A percentile compares a stretch with the other conserved stretches of the same genome.
These are phyloP conservation scores for Crypturellus undulatus DNA, from an alignment of 2,113 vertebrate species.

Conservation along the genomic window DNA sequence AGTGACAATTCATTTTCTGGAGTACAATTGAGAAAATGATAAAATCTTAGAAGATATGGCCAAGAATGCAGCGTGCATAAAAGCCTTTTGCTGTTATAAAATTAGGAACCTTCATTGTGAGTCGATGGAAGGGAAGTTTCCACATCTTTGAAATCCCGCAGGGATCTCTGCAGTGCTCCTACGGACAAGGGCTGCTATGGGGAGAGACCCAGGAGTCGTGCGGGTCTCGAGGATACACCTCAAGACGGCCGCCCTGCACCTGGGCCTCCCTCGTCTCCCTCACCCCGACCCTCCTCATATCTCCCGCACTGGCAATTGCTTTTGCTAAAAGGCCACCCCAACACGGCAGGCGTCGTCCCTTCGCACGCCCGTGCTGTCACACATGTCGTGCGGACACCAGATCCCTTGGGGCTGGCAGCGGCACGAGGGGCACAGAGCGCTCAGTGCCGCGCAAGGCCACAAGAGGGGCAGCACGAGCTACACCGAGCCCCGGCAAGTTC, in stretches of 20 bases:
- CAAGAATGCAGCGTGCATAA: not conserved
- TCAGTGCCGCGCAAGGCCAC: too few species aligned
- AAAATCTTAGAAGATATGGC: not conserved
- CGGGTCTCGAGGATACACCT: not conserved
- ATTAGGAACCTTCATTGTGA: not conserved
- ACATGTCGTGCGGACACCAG: too few species aligned
- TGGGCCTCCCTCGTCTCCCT: not conserved
- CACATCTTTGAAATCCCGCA: not conserved
- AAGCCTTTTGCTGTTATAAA: not conserved
- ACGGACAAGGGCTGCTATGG: not conserved
- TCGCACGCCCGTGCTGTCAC: too few species aligned
- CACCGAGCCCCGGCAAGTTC: slow-evolving; percentile 66
- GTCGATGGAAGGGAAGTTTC: not conserved
- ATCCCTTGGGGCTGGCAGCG: too few species aligned
- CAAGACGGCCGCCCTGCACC: not conserved
- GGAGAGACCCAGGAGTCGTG: not conserved
- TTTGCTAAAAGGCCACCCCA: not conserved
- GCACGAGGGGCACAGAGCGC: too few species aligned
- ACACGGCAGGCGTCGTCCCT: too few species aligned
- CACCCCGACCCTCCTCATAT: not conserved
- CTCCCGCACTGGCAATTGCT: not conserved
- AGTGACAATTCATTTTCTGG: not conserved
- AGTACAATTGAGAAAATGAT: not conserved
- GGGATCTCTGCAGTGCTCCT: not conserved
- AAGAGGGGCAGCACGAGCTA: slow-evolving; percentile 37